Evolutionary conservation across 2,888 invertebrate species (phyloP).

Genomic region (Aelia acuminata): DNA sequence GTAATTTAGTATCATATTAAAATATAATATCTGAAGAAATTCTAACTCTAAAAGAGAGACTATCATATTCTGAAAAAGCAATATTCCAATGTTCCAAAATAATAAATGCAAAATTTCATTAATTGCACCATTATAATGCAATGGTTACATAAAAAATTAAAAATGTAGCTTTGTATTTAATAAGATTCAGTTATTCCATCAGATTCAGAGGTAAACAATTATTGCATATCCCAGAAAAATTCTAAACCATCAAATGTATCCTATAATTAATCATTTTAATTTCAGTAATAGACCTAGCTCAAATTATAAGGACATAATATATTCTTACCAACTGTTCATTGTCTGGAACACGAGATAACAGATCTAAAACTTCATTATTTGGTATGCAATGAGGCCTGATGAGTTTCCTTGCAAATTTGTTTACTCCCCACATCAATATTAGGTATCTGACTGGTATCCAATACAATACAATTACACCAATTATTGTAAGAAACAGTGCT

Average conservation of each 20-base stretch:
- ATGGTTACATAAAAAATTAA: background rate
- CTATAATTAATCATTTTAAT: background rate
- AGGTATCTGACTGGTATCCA: constrained; percentile 90
- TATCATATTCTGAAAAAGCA: background rate
- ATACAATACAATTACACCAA: constrained; percentile 85
- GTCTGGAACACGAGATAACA: constrained; percentile 93
- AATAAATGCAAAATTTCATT: background rate
- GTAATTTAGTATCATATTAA: too few species aligned
- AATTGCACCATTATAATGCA: background rate
- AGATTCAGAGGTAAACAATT: constrained; percentile 25
- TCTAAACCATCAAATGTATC: constrained; percentile 50
- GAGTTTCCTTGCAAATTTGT: constrained; percentile 95
- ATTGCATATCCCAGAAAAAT: background rate
- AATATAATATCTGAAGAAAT: too few species aligned
- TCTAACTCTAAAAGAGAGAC: background rate
- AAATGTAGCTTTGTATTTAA: background rate
- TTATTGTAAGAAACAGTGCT: constrained; percentile 83
- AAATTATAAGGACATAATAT: too few species aligned
- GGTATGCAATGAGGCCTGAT: constrained; percentile 94
- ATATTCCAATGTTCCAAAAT: background rate
- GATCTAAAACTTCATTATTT: constrained; percentile 96
- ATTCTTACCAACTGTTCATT: constrained; percentile 89
- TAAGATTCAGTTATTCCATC: background rate
- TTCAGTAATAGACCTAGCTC: too few species aligned
- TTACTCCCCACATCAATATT: constrained; percentile 93